Evolutionary conservation across 2,797 vertebrate genomes (phyloP), one percentile per base, ranked within the genome.

Genomic region (Gymnodraco acuticeps): DNA sequence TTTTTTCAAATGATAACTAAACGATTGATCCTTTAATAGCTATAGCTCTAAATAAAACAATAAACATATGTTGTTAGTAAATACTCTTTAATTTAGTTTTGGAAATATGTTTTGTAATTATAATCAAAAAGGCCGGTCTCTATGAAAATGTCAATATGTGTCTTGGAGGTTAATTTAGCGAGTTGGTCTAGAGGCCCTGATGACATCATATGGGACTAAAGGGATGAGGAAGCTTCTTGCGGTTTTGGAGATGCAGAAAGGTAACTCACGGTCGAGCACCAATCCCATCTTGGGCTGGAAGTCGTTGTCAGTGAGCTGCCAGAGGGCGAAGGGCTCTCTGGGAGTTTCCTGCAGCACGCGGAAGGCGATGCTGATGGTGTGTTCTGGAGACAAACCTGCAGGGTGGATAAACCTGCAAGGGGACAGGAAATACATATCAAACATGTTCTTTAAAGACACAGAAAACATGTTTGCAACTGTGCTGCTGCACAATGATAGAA

Each of bases 251-350:
- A 46, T 48, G 54, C 46, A 23, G 19, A 38, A 45, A 55, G 33
- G 12, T 45, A 20, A 76, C 97, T 96, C 93, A 99, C 98, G 94
- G 54, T 99, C 95, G 33, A 99, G 90, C 68, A 97, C 95, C 13
- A 99, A 86, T 2, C 98, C 97, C 72, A 97, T 96, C 64, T 96
- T 93, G 0, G 98, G 97, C 93, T 97, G 96, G 91, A 96, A 97
- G 87, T 98, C 96, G 56, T 95, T 94, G 0, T 98, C 95, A 0
- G 94, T 96, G 85, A 99, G 90, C 87, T 99, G 98, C 98, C 97
- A 99, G 27, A 99, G 91, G 0, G 96, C 95, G 0, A 99, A 99
- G 45, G 96, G 93, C 76, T 99, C 97, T 10, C 87, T 94, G 20
- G 96, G 95, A 0, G 96, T 95, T 6, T 97, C 95, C 0, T 96